phyloP scores from a whole-genome alignment of 64 coral and sea anemone genomes.

The Hydrozoanthus tunicans region DNA sequence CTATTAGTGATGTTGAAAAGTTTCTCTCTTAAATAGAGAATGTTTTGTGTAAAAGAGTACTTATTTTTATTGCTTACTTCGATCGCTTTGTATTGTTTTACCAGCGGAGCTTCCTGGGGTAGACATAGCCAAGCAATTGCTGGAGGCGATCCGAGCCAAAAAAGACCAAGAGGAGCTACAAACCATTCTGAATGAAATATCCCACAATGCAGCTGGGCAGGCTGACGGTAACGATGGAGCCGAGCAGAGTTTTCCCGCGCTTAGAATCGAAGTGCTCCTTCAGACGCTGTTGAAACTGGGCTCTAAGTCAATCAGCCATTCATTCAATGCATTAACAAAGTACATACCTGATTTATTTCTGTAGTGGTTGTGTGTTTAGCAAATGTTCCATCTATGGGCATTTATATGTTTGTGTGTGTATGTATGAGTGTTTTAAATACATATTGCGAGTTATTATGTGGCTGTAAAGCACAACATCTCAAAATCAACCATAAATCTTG shows the following conservation, averaged over 20 bases:
- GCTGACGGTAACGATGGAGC: constrained; percentile 47
- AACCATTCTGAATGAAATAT: constrained; percentile 80
- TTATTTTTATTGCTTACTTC: no score
- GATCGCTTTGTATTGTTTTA: background rate
- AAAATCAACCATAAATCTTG: no score
- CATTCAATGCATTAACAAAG: constrained; percentile 89
- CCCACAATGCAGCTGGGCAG: constrained; percentile 66
- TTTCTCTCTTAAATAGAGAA: background rate
- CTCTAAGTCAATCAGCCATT: constrained; percentile 93
- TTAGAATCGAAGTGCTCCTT: constrained; percentile 84
- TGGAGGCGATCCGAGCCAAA: constrained; percentile 91
- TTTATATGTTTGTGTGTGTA: background rate
- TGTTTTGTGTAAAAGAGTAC: background rate
- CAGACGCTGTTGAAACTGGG: constrained; percentile 87
- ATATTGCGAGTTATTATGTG: no score
- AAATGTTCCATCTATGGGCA: no score
- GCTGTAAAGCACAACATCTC: no score
- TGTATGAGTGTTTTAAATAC: background rate
- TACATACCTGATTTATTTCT: constrained; percentile 21
- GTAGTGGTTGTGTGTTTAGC: background rate
- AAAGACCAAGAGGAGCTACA: constrained; percentile 92
- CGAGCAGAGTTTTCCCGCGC: constrained; percentile 57
- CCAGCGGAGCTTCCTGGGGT: constrained; percentile 71
- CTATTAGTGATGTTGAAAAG: no score
- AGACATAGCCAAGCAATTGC: constrained; percentile 78